phyloP scores from a whole-genome alignment of 2,113 vertebrate genomes.

The Euleptes europaea region DNA sequence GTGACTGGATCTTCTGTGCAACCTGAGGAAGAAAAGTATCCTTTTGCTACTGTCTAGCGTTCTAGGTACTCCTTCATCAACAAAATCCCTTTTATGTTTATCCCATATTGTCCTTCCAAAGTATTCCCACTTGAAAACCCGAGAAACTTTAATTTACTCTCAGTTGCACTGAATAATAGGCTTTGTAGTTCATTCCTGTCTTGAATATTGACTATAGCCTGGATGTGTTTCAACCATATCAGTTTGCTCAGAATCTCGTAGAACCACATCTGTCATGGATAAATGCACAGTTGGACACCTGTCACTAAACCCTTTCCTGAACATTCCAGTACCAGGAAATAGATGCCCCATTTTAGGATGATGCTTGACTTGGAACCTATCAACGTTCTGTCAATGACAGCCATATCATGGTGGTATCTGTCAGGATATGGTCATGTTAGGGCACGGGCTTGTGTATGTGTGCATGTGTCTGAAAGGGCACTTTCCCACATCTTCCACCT shows the following conservation, averaged over 20 bases:
- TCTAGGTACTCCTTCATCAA: not conserved
- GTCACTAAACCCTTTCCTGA: not conserved
- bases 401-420: no score
- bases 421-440: no score
- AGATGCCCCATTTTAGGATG: not conserved
- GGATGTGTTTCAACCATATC: no score
- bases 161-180: not conserved
- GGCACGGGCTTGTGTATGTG: no score
- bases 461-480: no score
- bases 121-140: not conserved
- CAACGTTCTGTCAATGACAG: no score
- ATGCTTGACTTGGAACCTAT: no score
- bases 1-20: not conserved
- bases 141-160: not conserved
- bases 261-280: not conserved
- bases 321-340: not conserved
- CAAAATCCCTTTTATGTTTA: not conserved
- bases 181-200: not conserved
- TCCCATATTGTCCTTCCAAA: not conserved
- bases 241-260: not conserved
- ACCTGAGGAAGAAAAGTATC: not conserved
- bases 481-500: no score
- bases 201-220: not conserved
- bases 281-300: no score
- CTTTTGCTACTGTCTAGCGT: conserved; percentile 2